phyloP scores from a whole-genome alignment of 1,140 invertebrate species.

The Trichoplusia ni region DNA sequence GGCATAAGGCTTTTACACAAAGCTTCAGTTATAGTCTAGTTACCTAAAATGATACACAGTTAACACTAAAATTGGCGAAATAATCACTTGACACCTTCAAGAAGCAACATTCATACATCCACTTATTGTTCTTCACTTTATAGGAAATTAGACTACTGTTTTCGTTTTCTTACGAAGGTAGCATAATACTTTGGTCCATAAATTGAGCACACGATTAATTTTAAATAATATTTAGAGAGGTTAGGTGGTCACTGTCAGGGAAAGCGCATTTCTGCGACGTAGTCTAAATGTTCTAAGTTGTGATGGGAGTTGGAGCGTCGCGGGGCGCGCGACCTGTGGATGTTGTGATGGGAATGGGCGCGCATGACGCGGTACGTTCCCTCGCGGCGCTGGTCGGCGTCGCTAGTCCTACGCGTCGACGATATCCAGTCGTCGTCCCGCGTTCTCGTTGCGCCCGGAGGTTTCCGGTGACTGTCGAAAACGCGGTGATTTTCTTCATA shows the following conservation, averaged over 20 bases:
- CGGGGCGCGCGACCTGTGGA: slow-evolving; percentile 71
- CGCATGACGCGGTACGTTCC: slow-evolving; percentile 69
- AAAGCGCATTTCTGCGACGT: slow-evolving; percentile 83
- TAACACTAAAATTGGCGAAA: neutral
- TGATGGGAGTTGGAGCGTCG: slow-evolving; percentile 79
- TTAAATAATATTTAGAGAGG: slow-evolving; percentile 49
- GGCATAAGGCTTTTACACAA: slow-evolving; percentile 26
- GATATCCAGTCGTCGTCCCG: slow-evolving; percentile 63
- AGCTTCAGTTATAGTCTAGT: slow-evolving; percentile 8
- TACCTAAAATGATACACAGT: neutral
- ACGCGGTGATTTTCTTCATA: slow-evolving; percentile 69
- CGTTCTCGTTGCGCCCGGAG: slow-evolving; percentile 42
- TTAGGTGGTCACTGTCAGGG: slow-evolving; percentile 73
- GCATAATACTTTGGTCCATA: slow-evolving; percentile 72
- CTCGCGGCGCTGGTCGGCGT: slow-evolving; percentile 58
- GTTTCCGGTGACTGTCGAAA: slow-evolving; percentile 69
- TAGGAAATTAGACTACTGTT: slow-evolving; percentile 11
- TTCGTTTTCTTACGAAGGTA: slow-evolving; percentile 5
- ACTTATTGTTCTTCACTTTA: slow-evolving; percentile 19
- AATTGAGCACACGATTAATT: slow-evolving; percentile 71
- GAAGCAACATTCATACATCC: neutral
- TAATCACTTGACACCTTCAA: slow-evolving; percentile 4
- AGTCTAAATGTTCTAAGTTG: slow-evolving; percentile 82
- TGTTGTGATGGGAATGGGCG: slow-evolving; percentile 81
- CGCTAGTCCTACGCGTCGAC: slow-evolving; percentile 62